Evolutionary conservation across 2,113 vertebrate genomes (phyloP), one percentile per base, ranked within the genome.

Genomic region (Petroica traversi): DNA sequence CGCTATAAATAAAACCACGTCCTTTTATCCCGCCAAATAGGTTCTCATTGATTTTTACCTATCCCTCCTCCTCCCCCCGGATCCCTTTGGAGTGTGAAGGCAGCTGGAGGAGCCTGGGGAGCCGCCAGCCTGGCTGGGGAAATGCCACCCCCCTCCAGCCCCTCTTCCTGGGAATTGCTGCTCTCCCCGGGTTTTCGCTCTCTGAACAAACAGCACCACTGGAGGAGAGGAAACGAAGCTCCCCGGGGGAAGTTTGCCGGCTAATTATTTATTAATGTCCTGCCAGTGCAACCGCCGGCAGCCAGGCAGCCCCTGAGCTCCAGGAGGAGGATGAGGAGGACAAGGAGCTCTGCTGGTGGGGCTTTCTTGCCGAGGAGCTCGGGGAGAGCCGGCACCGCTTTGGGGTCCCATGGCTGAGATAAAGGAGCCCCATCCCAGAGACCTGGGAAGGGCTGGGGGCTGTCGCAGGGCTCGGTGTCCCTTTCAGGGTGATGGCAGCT

Each of bases 11-110:
- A 97, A 97, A 95, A 25, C 59, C 84, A 26, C 3, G 0, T 29
- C 84, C 89, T 78, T 89, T 78, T 86, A 78, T 85, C 94, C 93
- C 52, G 0, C 90, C 89, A 95, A 88, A 93, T 84, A 87, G 92
- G 88, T 84, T 95, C 86, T 95, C 79, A 94, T 92, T 73, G 97
- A 96, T 97, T 97, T 97, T 94, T 95, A 89, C 93, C 79, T 83
- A 63, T 93, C 92, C 91, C 62, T 81, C 73, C 73, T 82, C 85
- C 61, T 85, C 45, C 40, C 40, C 82, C 40, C 17, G 7, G 2
- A 4, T 77, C 77, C 34, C 85, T 97, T 86, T 93, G 95, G 92
- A 93, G 76, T 14, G 62, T 90, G 91, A 92, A 95, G 57, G 86
- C 84, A 90, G 72, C 86, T 79, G 4, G 92, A 95, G 49, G 67